A percentile compares a stretch with the other conserved stretches of the same genome.
These are phyloP conservation scores for Mythimna albipuncta DNA, from an alignment of 2,888 invertebrate genomes.

Conservation along the genomic window DNA sequence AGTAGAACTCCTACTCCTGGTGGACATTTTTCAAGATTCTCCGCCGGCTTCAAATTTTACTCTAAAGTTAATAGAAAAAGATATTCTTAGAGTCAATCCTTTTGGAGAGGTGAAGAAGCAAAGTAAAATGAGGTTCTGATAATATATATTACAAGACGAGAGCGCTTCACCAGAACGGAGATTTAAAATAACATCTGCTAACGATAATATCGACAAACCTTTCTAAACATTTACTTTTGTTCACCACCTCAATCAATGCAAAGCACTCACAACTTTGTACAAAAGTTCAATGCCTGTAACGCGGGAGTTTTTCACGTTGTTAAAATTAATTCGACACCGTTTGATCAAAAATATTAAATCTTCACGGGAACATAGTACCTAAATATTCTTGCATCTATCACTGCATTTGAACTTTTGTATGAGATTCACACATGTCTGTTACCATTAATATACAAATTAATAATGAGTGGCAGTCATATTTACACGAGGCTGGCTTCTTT, in stretches of 20 bases:
- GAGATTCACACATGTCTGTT: constrained; percentile 54
- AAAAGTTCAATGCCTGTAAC: constrained; percentile 83
- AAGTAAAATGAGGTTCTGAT: constrained; percentile 37
- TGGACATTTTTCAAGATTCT: constrained; percentile 73
- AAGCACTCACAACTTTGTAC: constrained; percentile 84
- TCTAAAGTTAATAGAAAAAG: constrained; percentile 82
- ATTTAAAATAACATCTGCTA: constrained; percentile 10
- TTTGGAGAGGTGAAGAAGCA: constrained; percentile 64
- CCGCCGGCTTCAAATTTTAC: constrained; percentile 78
- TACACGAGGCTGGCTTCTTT: constrained; percentile 77
- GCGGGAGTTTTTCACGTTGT: constrained; percentile 11
- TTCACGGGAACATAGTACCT: constrained; percentile 13
- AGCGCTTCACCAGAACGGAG: constrained; percentile 14
- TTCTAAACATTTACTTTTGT: constrained; percentile 54
- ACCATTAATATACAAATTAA: constrained; percentile 58
- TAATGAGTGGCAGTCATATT: constrained; percentile 78
- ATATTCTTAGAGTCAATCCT: constrained; percentile 65
- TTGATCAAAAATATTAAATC: constrained; percentile 2
- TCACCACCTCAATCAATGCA: constrained; percentile 65
- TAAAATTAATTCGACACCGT: background rate
- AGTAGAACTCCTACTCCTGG: constrained; percentile 73
- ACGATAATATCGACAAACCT: constrained; percentile 21
- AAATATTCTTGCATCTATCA: constrained; percentile 13
- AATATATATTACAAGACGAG: constrained; percentile 1
- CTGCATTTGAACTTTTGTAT: constrained; percentile 83